phyloP scores from a whole-genome alignment of 2,888 invertebrate genomes.

The Drosophila nr. fundita region DNA sequence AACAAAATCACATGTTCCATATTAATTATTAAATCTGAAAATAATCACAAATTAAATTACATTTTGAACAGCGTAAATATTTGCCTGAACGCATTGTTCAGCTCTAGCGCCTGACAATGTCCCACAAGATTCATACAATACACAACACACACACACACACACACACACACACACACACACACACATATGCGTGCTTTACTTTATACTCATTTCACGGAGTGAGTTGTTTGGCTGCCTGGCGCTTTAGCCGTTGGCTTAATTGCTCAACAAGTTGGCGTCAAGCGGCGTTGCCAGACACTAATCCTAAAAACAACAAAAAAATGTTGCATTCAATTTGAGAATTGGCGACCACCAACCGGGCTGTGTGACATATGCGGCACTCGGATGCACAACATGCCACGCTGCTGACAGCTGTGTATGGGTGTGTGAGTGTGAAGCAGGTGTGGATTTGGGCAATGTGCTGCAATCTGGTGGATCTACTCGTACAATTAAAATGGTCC shows the following conservation, averaged over 20 bases:
- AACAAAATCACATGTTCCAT: background rate
- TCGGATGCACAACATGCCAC: slow-evolving; percentile 14
- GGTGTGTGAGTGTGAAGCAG: slow-evolving; percentile 13
- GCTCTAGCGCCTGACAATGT: slow-evolving; percentile 14
- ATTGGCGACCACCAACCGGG: slow-evolving; percentile 48
- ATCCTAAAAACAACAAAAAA: slow-evolving; percentile 5
- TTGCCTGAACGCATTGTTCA: slow-evolving; percentile 11
- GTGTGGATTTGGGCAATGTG: slow-evolving; percentile 29
- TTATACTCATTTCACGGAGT: slow-evolving; percentile 51
- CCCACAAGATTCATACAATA: slow-evolving; percentile 1
- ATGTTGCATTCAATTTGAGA: slow-evolving; percentile 45
- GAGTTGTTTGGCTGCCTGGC: slow-evolving; percentile 23
- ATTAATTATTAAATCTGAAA: slow-evolving; percentile 9
- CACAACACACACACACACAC: slow-evolving; percentile 1
- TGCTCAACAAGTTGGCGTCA: slow-evolving; percentile 75
- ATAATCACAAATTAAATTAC: slow-evolving; percentile 12
- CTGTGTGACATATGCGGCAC: slow-evolving; percentile 38
- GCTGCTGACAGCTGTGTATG: slow-evolving; percentile 28
- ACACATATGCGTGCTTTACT: slow-evolving; percentile 3
- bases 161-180: background rate
- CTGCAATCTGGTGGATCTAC: slow-evolving; percentile 17
- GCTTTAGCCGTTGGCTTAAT: slow-evolving; percentile 64
- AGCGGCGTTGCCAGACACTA: slow-evolving; percentile 40
- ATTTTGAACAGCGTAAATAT: slow-evolving; percentile 22
- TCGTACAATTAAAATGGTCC: slow-evolving; percentile 49